phyloP scores from a whole-genome alignment of 2,797 vertebrate species.

The Oreortyx pictus region DNA sequence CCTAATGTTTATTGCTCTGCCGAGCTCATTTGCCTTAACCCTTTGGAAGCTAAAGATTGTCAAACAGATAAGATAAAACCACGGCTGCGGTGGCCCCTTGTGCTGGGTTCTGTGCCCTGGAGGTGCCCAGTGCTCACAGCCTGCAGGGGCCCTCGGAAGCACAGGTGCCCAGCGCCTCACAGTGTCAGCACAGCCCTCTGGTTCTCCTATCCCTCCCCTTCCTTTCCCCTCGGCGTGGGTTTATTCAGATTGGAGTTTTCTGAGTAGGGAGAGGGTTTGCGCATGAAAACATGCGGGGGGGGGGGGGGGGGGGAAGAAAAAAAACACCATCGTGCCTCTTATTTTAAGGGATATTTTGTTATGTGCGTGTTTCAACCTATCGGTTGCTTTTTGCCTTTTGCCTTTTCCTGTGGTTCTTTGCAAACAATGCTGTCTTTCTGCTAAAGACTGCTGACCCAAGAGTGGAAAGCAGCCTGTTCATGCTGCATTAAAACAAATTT shows the following conservation, averaged over 20 bases:
- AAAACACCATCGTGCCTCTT: neutral
- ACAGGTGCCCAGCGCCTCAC: neutral
- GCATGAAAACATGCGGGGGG: slow-evolving; percentile 26
- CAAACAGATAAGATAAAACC: slow-evolving; percentile 83
- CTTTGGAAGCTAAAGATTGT: slow-evolving; percentile 82
- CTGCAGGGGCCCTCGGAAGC: neutral
- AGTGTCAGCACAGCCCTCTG: neutral
- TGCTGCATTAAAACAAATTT: slow-evolving; percentile 76
- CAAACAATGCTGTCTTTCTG: slow-evolving; percentile 70
- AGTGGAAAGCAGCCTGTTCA: slow-evolving; percentile 78
- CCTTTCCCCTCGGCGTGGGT: neutral
- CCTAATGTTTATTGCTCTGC: slow-evolving; percentile 47
- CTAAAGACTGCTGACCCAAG: slow-evolving; percentile 74
- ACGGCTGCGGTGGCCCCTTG: neutral
- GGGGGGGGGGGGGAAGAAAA: no score
- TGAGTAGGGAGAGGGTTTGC: slow-evolving; percentile 37
- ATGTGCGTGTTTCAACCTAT: slow-evolving; percentile 40
- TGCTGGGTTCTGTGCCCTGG: neutral
- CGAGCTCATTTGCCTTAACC: slow-evolving; percentile 79
- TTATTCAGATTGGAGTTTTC: slow-evolving; percentile 21
- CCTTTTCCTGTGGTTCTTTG: slow-evolving; percentile 67
- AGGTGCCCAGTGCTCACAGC: neutral
- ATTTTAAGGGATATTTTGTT: slow-evolving; percentile 72
- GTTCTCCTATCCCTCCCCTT: neutral
- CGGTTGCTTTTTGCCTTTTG: slow-evolving; percentile 72